Evolutionary conservation across 2,888 invertebrate species (phyloP).

Genomic region (Trilocha varians): DNA sequence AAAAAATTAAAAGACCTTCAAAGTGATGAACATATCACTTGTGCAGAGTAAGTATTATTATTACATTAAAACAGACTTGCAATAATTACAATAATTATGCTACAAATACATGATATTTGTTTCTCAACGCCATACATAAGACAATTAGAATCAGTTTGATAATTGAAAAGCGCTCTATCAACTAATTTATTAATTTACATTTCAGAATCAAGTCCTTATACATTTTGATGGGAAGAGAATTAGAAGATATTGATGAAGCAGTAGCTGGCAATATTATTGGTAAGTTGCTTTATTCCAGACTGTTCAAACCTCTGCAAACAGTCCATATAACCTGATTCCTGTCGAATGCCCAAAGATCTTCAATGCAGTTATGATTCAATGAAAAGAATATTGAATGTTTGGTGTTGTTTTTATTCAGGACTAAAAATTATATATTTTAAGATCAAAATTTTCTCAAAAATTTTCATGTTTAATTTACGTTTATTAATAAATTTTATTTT

Average conservation of each 20-base stretch:
- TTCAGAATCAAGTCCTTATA: conserved; percentile 83
- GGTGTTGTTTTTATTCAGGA: too few relatives aligned
- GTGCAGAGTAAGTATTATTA: conserved; percentile 55
- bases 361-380: too few relatives aligned
- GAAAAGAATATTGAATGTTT: too few relatives aligned
- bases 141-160: not conserved
- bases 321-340: too few relatives aligned
- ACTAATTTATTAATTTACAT: conserved; percentile 12
- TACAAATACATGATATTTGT: too few relatives aligned
- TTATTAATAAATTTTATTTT: conserved; percentile 2
- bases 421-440: too few relatives aligned
- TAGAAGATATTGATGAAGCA: conserved; percentile 84
- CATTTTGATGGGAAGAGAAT: conserved; percentile 93
- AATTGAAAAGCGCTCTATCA: not conserved
- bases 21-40: conserved; percentile 78
- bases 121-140: not conserved
- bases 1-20: conserved; percentile 74
- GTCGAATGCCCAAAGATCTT: too few relatives aligned
- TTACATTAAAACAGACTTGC: not conserved
- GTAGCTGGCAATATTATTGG: conserved; percentile 94
- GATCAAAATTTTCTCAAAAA: not conserved
- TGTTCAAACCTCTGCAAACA: too few relatives aligned
- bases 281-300: conserved; percentile 27
- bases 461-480: not conserved
- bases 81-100: too few relatives aligned